These are phyloP conservation scores for Andrena marginata DNA, from an alignment of 2,888 invertebrate species.

Conservation along the genomic window DNA sequence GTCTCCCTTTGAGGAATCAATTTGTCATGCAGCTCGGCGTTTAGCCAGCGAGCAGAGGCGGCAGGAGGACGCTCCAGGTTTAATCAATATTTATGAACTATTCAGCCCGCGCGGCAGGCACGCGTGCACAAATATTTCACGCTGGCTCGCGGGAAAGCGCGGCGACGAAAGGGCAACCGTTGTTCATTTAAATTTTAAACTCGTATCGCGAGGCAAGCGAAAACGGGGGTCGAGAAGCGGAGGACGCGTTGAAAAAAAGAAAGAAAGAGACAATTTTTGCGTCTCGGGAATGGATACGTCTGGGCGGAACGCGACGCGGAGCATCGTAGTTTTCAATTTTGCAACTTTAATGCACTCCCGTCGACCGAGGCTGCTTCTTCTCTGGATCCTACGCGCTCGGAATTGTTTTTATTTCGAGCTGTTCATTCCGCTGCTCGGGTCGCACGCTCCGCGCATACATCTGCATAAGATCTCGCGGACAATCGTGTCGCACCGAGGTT, in stretches of 20 bases:
- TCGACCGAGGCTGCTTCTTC: neutral
- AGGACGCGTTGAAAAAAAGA: neutral
- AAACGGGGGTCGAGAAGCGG: no score
- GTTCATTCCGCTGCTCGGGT: constrained; percentile 5
- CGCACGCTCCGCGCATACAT: constrained; percentile 12
- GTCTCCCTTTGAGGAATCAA: constrained; percentile 23
- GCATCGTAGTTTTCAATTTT: constrained; percentile 45
- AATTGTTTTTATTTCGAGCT: constrained; percentile 17
- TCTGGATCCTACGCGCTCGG: neutral
- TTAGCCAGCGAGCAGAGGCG: neutral
- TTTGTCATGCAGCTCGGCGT: constrained; percentile 17
- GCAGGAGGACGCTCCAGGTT: neutral
- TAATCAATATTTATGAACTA: constrained; percentile 47
- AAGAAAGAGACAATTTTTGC: constrained; percentile 34
- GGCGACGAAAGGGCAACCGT: constrained; percentile 5
- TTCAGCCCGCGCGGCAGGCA: neutral
- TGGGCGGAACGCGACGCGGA: neutral
- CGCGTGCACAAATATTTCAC: constrained; percentile 35
- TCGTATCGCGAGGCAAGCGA: neutral
- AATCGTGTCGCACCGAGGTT: neutral
- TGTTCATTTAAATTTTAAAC: constrained; percentile 46
- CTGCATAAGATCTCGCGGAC: constrained; percentile 25
- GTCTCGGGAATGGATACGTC: constrained; percentile 4
- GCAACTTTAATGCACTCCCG: constrained; percentile 17
- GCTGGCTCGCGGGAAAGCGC: constrained; percentile 12